Percentiles rank a stretch among this genome's conserved stretches.
These are phyloP conservation scores for Agrypnia vestita DNA, from an alignment of 1,140 invertebrate genomes.

Conservation along the genomic window DNA sequence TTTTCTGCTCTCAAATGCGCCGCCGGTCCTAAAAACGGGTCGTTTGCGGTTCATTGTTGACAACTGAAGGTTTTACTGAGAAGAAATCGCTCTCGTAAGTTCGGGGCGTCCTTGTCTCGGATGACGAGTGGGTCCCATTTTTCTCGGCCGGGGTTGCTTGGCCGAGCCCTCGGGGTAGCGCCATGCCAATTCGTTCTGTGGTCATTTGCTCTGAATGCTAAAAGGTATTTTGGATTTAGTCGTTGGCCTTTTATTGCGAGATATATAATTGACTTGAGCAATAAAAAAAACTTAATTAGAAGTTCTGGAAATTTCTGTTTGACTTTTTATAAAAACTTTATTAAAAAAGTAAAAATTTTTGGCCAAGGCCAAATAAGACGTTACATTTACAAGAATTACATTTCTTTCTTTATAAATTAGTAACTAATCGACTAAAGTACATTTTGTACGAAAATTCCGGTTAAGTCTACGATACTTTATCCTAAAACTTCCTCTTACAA, in stretches of 20 bases:
- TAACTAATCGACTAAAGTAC: too few relatives aligned
- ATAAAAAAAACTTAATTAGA: too few relatives aligned
- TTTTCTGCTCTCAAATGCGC: conserved; percentile 21
- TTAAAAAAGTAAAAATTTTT: too few relatives aligned
- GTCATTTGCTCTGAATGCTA: conserved; percentile 12
- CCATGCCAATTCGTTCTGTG: conserved; percentile 41
- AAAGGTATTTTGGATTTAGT: conserved; percentile 30
- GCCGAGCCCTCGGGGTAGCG: conserved; percentile 30
- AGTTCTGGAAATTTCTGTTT: too few relatives aligned
- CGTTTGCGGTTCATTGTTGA: conserved; percentile 27
- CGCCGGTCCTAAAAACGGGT: conserved; percentile 34
- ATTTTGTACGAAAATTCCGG: too few relatives aligned
- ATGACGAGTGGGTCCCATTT: neutral
- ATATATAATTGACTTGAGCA: too few relatives aligned
- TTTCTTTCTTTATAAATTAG: too few relatives aligned
- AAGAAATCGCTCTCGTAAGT: neutral
- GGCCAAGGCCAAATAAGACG: too few relatives aligned
- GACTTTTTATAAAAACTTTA: too few relatives aligned
- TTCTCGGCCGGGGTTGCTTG: conserved; percentile 7
- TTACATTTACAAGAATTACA: too few relatives aligned
- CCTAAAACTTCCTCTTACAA: too few relatives aligned
- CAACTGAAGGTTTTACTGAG: conserved; percentile 25
- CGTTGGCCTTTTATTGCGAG: neutral
- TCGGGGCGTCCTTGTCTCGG: neutral
- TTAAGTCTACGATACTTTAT: too few relatives aligned